Evolutionary conservation across 2,113 vertebrate genomes (phyloP).

Genomic region (Lichenostomus cassidix): DNA sequence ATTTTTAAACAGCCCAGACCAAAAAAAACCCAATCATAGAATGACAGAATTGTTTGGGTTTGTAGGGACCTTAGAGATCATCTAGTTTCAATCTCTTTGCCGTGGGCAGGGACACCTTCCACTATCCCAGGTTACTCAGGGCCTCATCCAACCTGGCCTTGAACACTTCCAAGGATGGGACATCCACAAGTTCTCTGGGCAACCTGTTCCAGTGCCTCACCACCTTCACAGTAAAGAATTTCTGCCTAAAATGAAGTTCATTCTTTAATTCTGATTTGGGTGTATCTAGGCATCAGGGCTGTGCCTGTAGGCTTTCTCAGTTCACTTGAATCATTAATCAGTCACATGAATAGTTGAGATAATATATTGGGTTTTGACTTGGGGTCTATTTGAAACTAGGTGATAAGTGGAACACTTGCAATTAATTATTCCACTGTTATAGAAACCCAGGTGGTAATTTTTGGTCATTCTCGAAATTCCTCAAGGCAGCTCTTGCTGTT

Average conservation of each 20-base stretch:
- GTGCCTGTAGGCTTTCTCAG: neutral
- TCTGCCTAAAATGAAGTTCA: neutral
- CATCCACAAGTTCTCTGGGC: neutral
- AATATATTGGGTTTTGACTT: neutral
- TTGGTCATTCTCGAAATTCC: neutral
- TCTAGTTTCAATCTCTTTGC: fast-evolving
- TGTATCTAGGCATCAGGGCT: neutral
- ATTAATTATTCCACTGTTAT: neutral
- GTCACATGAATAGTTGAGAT: neutral
- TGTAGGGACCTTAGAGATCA: neutral
- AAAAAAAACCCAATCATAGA: neutral
- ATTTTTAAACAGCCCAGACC: neutral
- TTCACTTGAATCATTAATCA: neutral
- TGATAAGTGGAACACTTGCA: neutral
- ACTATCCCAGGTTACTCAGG: neutral
- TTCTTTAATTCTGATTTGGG: neutral
- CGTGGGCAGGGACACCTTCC: neutral
- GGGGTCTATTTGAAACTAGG: neutral
- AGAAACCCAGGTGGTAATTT: neutral
- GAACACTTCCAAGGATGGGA: neutral
- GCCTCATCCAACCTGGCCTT: neutral
- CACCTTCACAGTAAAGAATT: neutral
- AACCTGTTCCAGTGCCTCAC: neutral
- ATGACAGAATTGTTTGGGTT: fast-evolving
- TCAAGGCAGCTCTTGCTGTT: neutral